Base-by-base conservation (phyloP, 2,113 vertebrate species). In the Cromileptes altivelis region DNA sequence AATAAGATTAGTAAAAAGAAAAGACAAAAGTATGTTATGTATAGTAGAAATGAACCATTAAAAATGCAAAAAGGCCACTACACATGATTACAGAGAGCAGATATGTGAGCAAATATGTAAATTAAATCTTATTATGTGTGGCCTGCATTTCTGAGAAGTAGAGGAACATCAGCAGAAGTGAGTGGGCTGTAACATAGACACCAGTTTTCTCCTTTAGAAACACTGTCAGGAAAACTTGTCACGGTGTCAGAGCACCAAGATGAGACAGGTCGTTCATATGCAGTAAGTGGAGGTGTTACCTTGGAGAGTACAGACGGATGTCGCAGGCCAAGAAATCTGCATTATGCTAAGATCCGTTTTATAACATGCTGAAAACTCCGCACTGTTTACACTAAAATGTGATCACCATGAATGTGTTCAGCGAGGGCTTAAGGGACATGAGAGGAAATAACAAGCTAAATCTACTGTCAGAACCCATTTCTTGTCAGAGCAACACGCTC, bases 391-490 rank as follows among this genome's bases (percentile, higher is more conserved):
- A 37, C 52, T 75, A 13, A 21, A 30, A 21, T 55, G 37, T 14
- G 45, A 70, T 80, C 70, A 33, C 53, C 40, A 18, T 30, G 25
- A 57, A 65, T 27, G 65, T 60, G 42, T 78, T 30, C 67, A 27
- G 3, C 42, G 60, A 21, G 12, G 37, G 30, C 64, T 80, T 27
- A 5, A 3, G 57, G 67, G 63, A 52, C 75, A 67, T 84, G 50
- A 17, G 40, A 47, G 57, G 52, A 47, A 79, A 69, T 68, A 80
- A 71, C 23, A 30, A 70, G 52, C 75, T 57, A 62, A 80, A 75
- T 52, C 42, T 49, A 21, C 76, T 79, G 82, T 79, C 88, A 50
- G 12, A 78, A 60, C 49, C 55, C 27, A 71, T 91, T 52, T 61
- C 68, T 67, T 62, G 69, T 72, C 58, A 13, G 70, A 69, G 69